Percentiles rank a stretch among this genome's conserved stretches.
Conservation (phyloP, 1,140 invertebrate species). For the Neodiprion fabricii region DNA sequence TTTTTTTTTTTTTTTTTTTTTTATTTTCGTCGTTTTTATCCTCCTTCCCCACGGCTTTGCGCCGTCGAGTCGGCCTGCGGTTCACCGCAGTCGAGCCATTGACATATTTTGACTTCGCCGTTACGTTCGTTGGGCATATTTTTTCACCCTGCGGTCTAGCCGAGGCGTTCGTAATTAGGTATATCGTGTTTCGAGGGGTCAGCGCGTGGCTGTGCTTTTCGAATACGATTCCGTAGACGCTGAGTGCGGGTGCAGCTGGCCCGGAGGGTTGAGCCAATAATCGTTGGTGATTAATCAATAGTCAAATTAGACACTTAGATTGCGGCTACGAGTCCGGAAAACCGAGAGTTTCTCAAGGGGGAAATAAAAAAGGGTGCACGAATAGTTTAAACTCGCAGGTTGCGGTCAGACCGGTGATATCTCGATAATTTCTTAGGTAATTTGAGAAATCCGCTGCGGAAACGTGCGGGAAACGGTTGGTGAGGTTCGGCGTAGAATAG, state of each 20-base stretch:
- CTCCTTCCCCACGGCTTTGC: background rate
- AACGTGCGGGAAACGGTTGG: slow-evolving; percentile 1
- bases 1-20: background rate
- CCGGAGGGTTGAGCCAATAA: background rate
- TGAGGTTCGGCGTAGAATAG: slow-evolving; percentile 29
- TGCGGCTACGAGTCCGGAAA: slow-evolving; percentile 12
- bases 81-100: slow-evolving; percentile 54
- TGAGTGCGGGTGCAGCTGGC: background rate
- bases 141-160: slow-evolving; percentile 24
- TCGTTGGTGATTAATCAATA: background rate
- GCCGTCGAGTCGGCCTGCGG: slow-evolving; percentile 34
- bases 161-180: slow-evolving; percentile 14
- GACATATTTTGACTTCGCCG: slow-evolving; percentile 56
- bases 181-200: background rate
- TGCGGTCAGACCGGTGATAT: slow-evolving; percentile 31
- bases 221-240: background rate
- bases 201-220: background rate
- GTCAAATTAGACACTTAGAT: background rate
- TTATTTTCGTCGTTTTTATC: background rate
- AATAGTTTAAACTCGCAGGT: slow-evolving; percentile 27
- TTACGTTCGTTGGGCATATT: slow-evolving; percentile 12
- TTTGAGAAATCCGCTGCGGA: slow-evolving; percentile 8
- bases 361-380: slow-evolving; percentile 28
- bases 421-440: slow-evolving; percentile 36
- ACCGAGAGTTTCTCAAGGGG: slow-evolving; percentile 19